Base-by-base conservation (phyloP, 2,113 vertebrate genomes). In the Bettongia penicillata region DNA sequence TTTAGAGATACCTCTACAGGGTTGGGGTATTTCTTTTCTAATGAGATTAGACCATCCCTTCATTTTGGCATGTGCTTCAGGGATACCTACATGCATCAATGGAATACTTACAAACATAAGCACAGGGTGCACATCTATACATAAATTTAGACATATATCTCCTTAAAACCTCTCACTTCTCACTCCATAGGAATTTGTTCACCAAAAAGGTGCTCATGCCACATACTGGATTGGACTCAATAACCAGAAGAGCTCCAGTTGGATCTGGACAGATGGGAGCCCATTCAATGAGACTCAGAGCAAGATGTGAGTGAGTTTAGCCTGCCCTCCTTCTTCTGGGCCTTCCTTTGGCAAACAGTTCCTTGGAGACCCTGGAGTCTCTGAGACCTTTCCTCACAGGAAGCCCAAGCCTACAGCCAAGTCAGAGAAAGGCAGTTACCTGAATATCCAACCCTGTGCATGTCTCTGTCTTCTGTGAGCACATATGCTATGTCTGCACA, bases 81-180 rank as follows among this genome's bases (percentile, higher is more conserved):
- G 37, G 5, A 22, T n/a, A n/a, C 14, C 5, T 43, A 77, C 6
- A n/a, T 9, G 22, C 14, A n/a, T 14, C 68, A 77, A 77, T 43
- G 5, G 1, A 19, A 37, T 68, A 37, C 31, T 68, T 68, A 37
- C 4, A 22, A n/a, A 43, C 6, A n/a, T 77, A 22, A 37, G 19
- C 12, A n/a, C 0, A 8, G 1, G 68, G 37, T 43, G 19, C 1
- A 8, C n/a, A 43, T 84, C 6, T n/a, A 43, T 43, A 2, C 5
- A 43, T 1, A 43, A 23, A 84, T 84, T 84, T 84, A 84, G 7
- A 43, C n/a, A 84, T 43, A 23, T 23, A 8, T 7, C n/a, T 77
- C 19, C 68, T 43, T 84, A 43, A 84, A 84, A 84, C 8, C 16
- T 43, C 19, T 43, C 7, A 0, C 68, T 84, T 43, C 68, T 84